phyloP scores from a whole-genome alignment of 2,888 invertebrate genomes.

The Frankliniella fusca region DNA sequence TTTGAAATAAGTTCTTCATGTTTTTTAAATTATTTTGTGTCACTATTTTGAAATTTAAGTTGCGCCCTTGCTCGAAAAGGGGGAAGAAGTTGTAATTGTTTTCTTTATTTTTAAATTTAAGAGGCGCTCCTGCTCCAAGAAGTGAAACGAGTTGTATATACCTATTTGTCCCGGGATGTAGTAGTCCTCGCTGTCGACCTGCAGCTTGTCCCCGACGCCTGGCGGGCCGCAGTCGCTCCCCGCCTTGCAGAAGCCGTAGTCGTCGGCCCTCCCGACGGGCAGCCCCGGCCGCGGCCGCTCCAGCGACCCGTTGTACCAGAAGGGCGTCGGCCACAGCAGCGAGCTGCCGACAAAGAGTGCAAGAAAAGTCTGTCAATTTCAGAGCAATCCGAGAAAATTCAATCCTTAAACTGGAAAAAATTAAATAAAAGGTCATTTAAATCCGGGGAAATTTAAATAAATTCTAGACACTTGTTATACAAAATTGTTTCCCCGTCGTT shows the following conservation, averaged over 20 bases:
- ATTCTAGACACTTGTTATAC: no score
- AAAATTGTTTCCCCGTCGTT: no score
- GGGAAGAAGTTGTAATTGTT: no score
- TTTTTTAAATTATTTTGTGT: background rate
- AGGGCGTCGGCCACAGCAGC: background rate
- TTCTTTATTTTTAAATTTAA: no score
- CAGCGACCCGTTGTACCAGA: slow-evolving; percentile 15
- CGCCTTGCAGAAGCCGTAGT: background rate
- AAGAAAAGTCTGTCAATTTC: no score
- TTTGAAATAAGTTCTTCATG: background rate
- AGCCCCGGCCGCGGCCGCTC: background rate
- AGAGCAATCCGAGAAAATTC: no score
- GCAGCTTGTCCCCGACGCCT: background rate
- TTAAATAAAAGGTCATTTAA: no score
- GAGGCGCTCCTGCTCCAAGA: no score
- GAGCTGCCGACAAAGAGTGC: no score
- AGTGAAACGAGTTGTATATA: background rate
- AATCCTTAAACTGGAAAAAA: no score
- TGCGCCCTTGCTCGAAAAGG: background rate
- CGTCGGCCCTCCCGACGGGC: background rate
- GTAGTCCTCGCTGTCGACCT: background rate
- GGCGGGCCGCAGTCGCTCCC: background rate
- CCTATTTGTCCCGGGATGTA: background rate
- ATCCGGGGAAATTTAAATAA: no score
- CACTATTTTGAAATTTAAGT: background rate